Percentiles rank a stretch among this genome's conserved stretches.
phyloP scores from a whole-genome alignment of 2,888 invertebrate species.

The Eubasilissa splendida region DNA sequence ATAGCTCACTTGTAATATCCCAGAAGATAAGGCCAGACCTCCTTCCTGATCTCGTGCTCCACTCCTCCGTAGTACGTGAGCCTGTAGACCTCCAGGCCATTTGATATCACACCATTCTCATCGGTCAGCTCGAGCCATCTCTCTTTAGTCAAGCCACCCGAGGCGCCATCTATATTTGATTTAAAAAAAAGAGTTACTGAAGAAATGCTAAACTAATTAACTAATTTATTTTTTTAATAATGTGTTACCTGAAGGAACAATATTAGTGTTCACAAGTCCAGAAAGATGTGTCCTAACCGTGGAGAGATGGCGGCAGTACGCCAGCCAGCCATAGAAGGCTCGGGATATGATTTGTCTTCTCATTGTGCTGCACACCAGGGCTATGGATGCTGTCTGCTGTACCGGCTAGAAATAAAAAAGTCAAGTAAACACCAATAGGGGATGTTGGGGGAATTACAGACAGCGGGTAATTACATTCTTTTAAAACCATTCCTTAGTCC shows the following conservation, averaged over 20 bases:
- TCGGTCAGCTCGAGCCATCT: slow-evolving; percentile 81
- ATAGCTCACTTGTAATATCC: slow-evolving; percentile 81
- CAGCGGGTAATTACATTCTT: too few species aligned
- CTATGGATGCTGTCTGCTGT: slow-evolving; percentile 74
- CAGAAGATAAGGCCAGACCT: slow-evolving; percentile 92
- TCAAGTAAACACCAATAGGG: too few species aligned
- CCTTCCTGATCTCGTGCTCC: slow-evolving; percentile 81
- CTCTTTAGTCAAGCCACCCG: slow-evolving; percentile 82
- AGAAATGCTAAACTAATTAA: too few species aligned
- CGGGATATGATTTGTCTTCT: slow-evolving; percentile 94
- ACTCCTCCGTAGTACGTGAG: slow-evolving; percentile 92
- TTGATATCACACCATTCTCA: slow-evolving; percentile 74
- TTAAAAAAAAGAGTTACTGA: background rate
- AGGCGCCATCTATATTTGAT: slow-evolving; percentile 71
- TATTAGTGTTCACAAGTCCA: slow-evolving; percentile 85
- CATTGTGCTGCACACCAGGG: slow-evolving; percentile 95
- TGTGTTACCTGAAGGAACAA: slow-evolving; percentile 75
- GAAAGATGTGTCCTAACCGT: slow-evolving; percentile 94
- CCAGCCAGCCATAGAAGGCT: slow-evolving; percentile 97
- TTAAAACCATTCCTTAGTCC: too few species aligned
- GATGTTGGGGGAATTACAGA: too few species aligned
- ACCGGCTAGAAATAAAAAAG: slow-evolving; percentile 58
- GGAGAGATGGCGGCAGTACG: slow-evolving; percentile 92
- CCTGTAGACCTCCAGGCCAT: slow-evolving; percentile 83
- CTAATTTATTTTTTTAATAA: too few species aligned